Conservation (phyloP, 2,797 vertebrate species). For the Oryzias sinensis region DNA sequence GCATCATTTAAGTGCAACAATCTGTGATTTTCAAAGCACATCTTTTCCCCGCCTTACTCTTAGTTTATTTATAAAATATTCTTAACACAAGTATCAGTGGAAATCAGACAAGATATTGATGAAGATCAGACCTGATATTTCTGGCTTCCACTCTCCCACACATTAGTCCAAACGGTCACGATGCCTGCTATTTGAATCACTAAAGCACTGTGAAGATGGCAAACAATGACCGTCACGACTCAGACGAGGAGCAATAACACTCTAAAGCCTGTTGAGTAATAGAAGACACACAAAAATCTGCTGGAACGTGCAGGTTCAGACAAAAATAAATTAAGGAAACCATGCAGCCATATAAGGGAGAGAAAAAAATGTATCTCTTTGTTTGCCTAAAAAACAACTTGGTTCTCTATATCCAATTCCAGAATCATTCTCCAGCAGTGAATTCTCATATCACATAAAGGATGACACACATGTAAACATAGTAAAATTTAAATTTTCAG, state of each 20-base stretch:
- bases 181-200: slow-evolving; percentile 73
- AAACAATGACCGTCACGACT: slow-evolving; percentile 75
- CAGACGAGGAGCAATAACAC: slow-evolving; percentile 47
- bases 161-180: slow-evolving; percentile 67
- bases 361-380: slow-evolving; percentile 46
- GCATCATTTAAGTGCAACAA: too few species aligned
- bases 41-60: not conserved
- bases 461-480: slow-evolving; percentile 72
- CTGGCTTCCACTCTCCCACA: slow-evolving; percentile 56
- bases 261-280: slow-evolving; percentile 19
- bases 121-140: slow-evolving; percentile 56
- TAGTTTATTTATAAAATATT: slow-evolving; percentile 10
- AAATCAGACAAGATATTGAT: slow-evolving; percentile 52
- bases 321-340: slow-evolving; percentile 52
- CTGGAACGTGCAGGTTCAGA: slow-evolving; percentile 27
- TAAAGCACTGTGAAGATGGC: slow-evolving; percentile 61
- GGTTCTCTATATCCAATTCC: slow-evolving; percentile 44
- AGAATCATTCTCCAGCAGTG: slow-evolving; percentile 38
- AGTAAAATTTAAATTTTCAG: slow-evolving; percentile 58
- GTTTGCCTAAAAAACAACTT: slow-evolving; percentile 61
- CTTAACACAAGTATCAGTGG: slow-evolving; percentile 28
- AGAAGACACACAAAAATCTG: slow-evolving; percentile 39
- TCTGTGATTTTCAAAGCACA: too few species aligned
- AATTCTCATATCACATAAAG: slow-evolving; percentile 67
- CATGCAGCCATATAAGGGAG: not conserved